Conservation (phyloP, 2,797 vertebrate species). For the Premnoplex brunnescens region DNA sequence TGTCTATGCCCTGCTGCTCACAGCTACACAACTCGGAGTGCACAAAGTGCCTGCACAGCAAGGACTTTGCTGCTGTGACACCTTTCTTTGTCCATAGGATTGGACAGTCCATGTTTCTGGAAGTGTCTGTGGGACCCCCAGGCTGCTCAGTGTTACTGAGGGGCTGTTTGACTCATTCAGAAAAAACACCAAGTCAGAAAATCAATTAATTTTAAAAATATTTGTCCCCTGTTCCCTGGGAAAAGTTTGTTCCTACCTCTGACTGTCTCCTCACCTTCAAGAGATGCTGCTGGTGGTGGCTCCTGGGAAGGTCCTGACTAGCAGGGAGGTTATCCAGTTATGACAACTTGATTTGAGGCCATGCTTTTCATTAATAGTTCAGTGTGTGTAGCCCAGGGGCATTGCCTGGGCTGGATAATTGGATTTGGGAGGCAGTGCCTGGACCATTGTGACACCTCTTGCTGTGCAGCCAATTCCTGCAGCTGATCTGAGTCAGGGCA, state of each 20-base stretch:
- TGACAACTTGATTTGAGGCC: constrained; percentile 8
- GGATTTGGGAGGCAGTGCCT: neutral
- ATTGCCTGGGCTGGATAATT: neutral
- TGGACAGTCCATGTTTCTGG: neutral
- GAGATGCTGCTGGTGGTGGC: accelerated
- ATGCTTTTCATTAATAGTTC: neutral
- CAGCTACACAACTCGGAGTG: accelerated
- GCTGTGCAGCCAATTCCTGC: constrained; percentile 8
- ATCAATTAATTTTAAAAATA: neutral
- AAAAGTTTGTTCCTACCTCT: neutral
- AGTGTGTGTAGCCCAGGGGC: neutral
- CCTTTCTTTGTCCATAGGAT: neutral
- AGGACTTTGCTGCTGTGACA: neutral
- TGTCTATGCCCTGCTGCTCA: neutral
- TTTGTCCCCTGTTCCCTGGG: neutral
- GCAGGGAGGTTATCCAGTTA: neutral
- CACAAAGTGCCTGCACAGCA: neutral
- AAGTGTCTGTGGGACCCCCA: neutral
- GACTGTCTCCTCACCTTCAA: neutral
- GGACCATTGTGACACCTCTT: neutral
- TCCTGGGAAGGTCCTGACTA: neutral
- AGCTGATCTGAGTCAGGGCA: neutral
- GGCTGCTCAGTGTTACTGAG: neutral
- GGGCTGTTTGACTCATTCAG: neutral
- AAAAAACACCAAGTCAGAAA: neutral